Evolutionary conservation across 2,797 vertebrate species (phyloP), one percentile per base, ranked within the genome.

Genomic region (Gorsachius magnificus): DNA sequence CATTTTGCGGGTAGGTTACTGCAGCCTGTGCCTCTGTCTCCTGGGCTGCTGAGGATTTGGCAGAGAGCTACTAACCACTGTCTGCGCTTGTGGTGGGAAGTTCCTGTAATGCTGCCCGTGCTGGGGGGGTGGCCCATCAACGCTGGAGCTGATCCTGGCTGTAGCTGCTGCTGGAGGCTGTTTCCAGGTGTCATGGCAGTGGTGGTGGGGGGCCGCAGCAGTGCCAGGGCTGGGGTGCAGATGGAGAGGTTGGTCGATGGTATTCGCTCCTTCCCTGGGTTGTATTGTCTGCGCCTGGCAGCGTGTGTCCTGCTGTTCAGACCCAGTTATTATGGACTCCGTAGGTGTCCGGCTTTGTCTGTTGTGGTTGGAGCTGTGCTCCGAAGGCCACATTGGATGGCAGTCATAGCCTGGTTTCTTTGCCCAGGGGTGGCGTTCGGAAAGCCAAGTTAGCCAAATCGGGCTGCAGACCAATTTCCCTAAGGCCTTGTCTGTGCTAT

Each of bases 391-490:
- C 79, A 10, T 69, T 48, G 90, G 87, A 89, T 92, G 92, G 87
- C 94, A 93, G 65, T 93, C 50, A 16, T 25, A 81, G 89, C 93
- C 63, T 81, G 61, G 71, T 89, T 97, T 96, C 89, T 97, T 51
- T 95, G 93, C 95, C 96, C 78, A 92, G 65, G 35, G 92, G 90
- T 94, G 82, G 79, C 1, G 1, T 95, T 96, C 0, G 0, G 61
- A 92, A 93, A 96, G 93, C 87, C 95, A 90, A 78, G 82, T 93
- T 96, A 92, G 84, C 92, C 96, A 95, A 94, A 92, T 85, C 6
- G 21, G 90, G 94, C 94, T 89, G 77, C 80, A 77, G 83, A 97
- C 93, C 93, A 95, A 89, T 87, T 92, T 92, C 88, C 94, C 93
- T 68, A 24, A 77, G 95, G 96, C 87, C 82, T 60, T 89, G 78